phyloP scores from a whole-genome alignment of 2,888 invertebrate genomes.

The Omphaloscelis lunosa region DNA sequence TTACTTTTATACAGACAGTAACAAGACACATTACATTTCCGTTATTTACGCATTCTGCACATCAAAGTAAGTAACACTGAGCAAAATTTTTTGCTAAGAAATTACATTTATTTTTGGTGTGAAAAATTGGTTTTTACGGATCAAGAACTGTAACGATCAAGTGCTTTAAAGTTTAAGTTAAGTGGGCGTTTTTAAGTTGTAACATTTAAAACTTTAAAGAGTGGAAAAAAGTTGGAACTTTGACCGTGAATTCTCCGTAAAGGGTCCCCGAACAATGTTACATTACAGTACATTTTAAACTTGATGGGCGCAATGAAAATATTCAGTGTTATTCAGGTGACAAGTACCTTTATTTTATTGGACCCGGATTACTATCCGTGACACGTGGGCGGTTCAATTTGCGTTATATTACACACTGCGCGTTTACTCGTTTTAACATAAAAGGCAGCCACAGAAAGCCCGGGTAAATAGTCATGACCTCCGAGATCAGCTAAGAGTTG shows the following conservation, averaged over 20 bases:
- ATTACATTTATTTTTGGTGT: neutral
- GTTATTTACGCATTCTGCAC: neutral
- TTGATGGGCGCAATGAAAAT: too few species aligned
- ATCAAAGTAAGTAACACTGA: conserved; percentile 1
- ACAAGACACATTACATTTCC: neutral
- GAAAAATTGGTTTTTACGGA: neutral
- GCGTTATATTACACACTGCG: neutral
- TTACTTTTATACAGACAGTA: neutral
- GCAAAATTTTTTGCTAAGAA: neutral
- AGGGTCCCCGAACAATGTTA: too few species aligned
- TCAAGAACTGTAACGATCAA: neutral
- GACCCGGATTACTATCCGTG: neutral
- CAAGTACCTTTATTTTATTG: neutral
- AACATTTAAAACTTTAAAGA: neutral
- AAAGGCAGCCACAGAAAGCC: too few species aligned
- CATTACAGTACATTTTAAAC: neutral
- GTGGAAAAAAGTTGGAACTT: neutral
- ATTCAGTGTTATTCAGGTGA: neutral
- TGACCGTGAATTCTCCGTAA: too few species aligned
- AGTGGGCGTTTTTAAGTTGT: neutral
- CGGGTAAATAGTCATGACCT: too few species aligned
- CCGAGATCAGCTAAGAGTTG: too few species aligned
- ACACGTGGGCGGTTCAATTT: conserved; percentile 1
- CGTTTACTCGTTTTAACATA: neutral
- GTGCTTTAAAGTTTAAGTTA: neutral